Percentiles rank a stretch among this genome's conserved stretches.
Evolutionary conservation across 2,888 invertebrate genomes (phyloP).

Genomic region (Gasteruption jaculator): DNA sequence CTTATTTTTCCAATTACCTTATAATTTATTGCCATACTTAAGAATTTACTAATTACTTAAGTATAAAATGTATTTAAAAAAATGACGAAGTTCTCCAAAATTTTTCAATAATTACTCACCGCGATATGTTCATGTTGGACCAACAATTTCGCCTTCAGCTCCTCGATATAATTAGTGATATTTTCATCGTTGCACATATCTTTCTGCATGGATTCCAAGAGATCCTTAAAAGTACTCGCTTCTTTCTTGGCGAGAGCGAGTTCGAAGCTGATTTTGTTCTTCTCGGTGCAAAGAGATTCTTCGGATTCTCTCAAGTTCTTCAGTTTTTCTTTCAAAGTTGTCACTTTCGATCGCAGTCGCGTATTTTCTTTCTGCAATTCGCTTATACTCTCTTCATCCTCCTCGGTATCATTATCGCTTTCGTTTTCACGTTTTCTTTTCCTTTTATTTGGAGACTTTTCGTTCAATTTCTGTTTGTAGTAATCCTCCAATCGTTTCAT

Average conservation of each 20-base stretch:
- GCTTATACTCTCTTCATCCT: slow-evolving; percentile 15
- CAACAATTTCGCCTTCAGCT: slow-evolving; percentile 32
- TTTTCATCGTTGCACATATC: slow-evolving; percentile 25
- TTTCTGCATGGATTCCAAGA: slow-evolving; percentile 31
- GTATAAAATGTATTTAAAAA: not conserved
- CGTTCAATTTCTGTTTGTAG: slow-evolving; percentile 36
- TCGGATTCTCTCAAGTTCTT: slow-evolving; percentile 31
- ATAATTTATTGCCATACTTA: too few species aligned
- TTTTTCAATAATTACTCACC: slow-evolving; percentile 22
- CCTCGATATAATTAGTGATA: slow-evolving; percentile 27
- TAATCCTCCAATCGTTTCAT: slow-evolving; percentile 36
- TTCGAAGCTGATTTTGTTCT: slow-evolving; percentile 35
- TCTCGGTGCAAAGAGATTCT: slow-evolving; percentile 30
- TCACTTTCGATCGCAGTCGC: slow-evolving; percentile 29
- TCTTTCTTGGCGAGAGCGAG: slow-evolving; percentile 33
- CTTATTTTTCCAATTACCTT: too few species aligned
- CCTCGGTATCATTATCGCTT: slow-evolving; percentile 13
- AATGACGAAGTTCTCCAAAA: too few species aligned
- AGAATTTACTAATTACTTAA: too few species aligned
- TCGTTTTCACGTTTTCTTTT: slow-evolving; percentile 25
- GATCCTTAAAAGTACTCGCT: slow-evolving; percentile 27
- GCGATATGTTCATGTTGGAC: slow-evolving; percentile 35
- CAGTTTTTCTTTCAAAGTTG: slow-evolving; percentile 28
- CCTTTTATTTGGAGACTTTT: slow-evolving; percentile 26
- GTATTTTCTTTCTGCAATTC: slow-evolving; percentile 35